Evolutionary conservation across 2,113 vertebrate genomes (phyloP), one percentile per base, ranked within the genome.

Genomic region (Macquaria ambigua): DNA sequence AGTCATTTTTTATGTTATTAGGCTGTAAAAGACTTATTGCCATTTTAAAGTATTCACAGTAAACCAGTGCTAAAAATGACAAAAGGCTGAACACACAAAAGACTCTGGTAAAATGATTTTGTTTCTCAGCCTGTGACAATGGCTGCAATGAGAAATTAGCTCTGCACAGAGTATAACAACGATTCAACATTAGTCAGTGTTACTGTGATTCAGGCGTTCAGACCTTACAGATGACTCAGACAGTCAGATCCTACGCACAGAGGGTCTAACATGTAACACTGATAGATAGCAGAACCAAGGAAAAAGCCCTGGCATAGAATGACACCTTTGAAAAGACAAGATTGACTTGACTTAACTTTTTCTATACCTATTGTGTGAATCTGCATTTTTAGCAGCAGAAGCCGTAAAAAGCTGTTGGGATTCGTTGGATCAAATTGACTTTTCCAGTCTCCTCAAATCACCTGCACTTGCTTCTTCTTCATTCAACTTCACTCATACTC

Each of bases 191-290:
- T 89, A 89, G 87, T 88, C 89, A 90, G 85, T 72, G 82, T 84
- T 79, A 67, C 76, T 53, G 62, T 92, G 89, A 90, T 87, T 91
- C 88, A 90, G 68, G 46, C 25, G 16, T 67, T 91, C 70, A 89
- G 84, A 87, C 79, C 75, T 87, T 87, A 89, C 89, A 58, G 87
- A 84, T 92, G 90, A 93, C 81, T 91, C 87, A 91, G 73, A 68
- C 67, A 52, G 61, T 78, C 72, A 74, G 82, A 91, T 85, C 89
- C 90, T 78, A 90, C 82, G 82, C 92, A 90, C 77, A 59, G 34
- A 50, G 76, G 67, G 76, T 83, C 70, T 76, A 61, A 87, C 77
- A 89, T 79, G 50, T 21, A 85, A 63, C 68, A 86, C 46, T 75
- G 86, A 74, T 59, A 68, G 66, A 83, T 73, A 84, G 61, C 41